These are phyloP conservation scores for Acropora tenuis DNA, from an alignment of 64 coral and sea anemone species.

Conservation along the genomic window DNA sequence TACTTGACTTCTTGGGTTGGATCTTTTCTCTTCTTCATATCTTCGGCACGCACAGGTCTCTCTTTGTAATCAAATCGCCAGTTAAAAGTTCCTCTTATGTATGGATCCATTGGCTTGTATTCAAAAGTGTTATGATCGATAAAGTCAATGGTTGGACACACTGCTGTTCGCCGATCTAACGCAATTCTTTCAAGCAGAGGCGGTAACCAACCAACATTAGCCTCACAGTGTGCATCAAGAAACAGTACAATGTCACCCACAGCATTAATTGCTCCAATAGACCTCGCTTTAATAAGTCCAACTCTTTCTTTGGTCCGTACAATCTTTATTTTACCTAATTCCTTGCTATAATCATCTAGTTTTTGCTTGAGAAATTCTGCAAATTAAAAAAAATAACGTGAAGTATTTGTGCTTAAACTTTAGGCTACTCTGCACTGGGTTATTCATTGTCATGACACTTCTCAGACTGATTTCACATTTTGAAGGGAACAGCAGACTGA, in stretches of 20 bases:
- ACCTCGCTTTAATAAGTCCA: constrained; percentile 90
- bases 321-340: constrained; percentile 84
- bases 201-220: constrained; percentile 93
- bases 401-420: not conserved
- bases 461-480: no score
- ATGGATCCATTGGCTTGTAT: constrained; percentile 99
- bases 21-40: constrained; percentile 85
- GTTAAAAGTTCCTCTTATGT: constrained; percentile 93
- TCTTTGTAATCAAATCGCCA: constrained; percentile 99
- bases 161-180: constrained; percentile 73
- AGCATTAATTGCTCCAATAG: constrained; percentile 84
- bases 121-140: constrained; percentile 99
- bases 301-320: constrained; percentile 89
- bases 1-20: constrained; percentile 96
- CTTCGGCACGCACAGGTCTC: constrained; percentile 74
- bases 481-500: no score
- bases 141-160: constrained; percentile 99
- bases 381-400: not conserved
- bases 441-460: no score
- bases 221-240: constrained; percentile 95
- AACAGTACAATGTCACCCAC: constrained; percentile 89
- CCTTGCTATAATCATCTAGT: constrained; percentile 72
- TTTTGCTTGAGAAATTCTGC: constrained; percentile 85
- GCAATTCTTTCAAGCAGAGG: constrained; percentile 92
- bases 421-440: no score